Base-by-base conservation (phyloP, 2,888 invertebrate genomes). In the Rhagophthalmus giganteus region DNA sequence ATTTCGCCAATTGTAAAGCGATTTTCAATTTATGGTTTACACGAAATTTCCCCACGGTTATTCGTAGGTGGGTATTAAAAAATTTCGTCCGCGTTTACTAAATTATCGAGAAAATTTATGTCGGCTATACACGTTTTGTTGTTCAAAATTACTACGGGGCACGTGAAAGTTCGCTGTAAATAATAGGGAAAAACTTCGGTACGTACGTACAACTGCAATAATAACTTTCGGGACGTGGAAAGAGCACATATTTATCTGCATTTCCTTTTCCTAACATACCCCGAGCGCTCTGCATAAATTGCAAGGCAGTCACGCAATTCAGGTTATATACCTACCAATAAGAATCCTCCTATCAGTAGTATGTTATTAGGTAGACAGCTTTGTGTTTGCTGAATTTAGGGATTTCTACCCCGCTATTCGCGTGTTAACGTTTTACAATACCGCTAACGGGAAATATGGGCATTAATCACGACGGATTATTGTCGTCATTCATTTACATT, bases 391-490 rank as follows among this genome's bases (percentile, higher is more conserved):
- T 33, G 32, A 39, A 47, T 47, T 47, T 39, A 47, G 38, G 38
- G 33, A 20, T 31, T 39, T 39, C 38, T 39, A 39, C 24, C 16
- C 34, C 38, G 12, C 30, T 33, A 38, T 30, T 47, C 39, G 47
- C 47, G 47, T 47, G 47, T 32, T 47, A 47, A 47, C 33, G 47
- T 16, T 32, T 16, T 24, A 13, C 46, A 38, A 16, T 10, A 38
- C 16, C 30, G 31, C 26, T 6, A 5, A 20, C 26, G 12, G 31
- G 39, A 32, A 24, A 32, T 41, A 31, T 41, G 30, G 10, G 38
- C 31, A 55, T 52, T 52, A 52, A 55, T 55, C 51, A 55, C 51
- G 4, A 24, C 27, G 51, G 42, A 55, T 55, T 38, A 46, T 24
- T 41, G 32, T 27, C 37, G 41, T 39, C 42, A 28, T 16, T 52